Percentiles rank a stretch among this genome's conserved stretches.
These are phyloP conservation scores for Rhagium mordax DNA, from an alignment of 2,888 invertebrate genomes.

Conservation along the genomic window DNA sequence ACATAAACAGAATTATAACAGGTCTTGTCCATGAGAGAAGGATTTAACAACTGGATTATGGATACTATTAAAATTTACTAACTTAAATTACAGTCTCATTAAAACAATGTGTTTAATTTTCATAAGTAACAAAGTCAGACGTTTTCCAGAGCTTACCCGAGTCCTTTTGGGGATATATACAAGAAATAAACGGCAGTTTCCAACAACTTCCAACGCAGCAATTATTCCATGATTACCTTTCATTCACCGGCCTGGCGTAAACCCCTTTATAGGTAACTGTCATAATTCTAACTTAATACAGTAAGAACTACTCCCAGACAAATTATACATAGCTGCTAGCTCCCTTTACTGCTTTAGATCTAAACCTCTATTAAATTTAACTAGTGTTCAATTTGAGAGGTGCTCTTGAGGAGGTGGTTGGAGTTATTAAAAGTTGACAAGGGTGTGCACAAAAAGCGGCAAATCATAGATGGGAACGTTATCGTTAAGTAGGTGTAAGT, in stretches of 20 bases:
- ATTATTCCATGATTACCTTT: conserved; percentile 23
- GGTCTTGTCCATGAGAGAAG: conserved; percentile 9
- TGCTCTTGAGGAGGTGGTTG: background rate
- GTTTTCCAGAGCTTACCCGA: background rate
- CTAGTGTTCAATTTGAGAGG: conserved; percentile 16
- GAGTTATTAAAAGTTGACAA: background rate
- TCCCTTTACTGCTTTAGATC: conserved; percentile 8
- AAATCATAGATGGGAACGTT: background rate
- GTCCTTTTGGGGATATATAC: conserved; percentile 5
- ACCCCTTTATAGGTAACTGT: conserved; percentile 24
- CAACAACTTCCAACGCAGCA: conserved; percentile 3
- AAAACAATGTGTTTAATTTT: conserved; percentile 25
- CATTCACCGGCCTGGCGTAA: conserved; percentile 10
- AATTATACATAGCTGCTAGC: conserved; percentile 15
- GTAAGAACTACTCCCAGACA: conserved; percentile 28
- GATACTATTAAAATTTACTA: conserved; percentile 24
- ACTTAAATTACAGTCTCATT: conserved; percentile 21
- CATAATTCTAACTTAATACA: conserved; percentile 23
- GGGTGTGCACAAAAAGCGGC: background rate
- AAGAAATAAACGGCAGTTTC: background rate
- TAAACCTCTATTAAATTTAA: conserved; percentile 32
- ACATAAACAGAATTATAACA: conserved; percentile 5
- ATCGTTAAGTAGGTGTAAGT: background rate
- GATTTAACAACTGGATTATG: conserved; percentile 28
- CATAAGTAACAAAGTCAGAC: conserved; percentile 19